Evolutionary conservation across 2,797 vertebrate genomes (phyloP).

Genomic region (Sebastes iracundus): DNA sequence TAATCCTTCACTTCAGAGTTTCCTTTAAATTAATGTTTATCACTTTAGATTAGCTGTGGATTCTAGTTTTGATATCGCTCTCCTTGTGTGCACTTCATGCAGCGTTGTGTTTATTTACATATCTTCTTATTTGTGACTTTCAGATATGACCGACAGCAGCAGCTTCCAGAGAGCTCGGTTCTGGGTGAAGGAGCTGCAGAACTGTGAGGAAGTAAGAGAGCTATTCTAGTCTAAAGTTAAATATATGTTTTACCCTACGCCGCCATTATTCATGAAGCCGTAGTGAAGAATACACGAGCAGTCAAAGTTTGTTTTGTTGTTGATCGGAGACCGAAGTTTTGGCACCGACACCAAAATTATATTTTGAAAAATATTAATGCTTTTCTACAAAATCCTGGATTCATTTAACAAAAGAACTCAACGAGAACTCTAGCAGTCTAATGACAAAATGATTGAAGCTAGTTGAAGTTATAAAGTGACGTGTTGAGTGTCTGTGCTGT

Average conservation of each 20-base stretch:
- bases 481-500: too few species aligned
- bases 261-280: neutral
- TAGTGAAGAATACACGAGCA: neutral
- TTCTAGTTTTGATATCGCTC: neutral
- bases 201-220: constrained; percentile 89
- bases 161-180: constrained; percentile 95
- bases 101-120: neutral
- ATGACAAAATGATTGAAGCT: too few species aligned
- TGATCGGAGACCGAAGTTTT: neutral
- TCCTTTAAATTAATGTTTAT: neutral
- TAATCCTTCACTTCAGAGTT: neutral
- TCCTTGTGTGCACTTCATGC: neutral
- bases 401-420: neutral
- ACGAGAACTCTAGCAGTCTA: neutral
- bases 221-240: neutral
- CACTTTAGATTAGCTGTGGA: neutral
- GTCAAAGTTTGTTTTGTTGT: neutral
- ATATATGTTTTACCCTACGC: neutral
- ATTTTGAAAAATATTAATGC: neutral
- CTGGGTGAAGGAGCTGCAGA: constrained; percentile 98
- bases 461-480: too few species aligned
- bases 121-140: neutral
- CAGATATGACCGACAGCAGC: constrained; percentile 95
- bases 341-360: neutral
- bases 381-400: neutral